These are phyloP conservation scores for Calyptomena viridis DNA, from an alignment of 2,113 vertebrate genomes.

Conservation along the genomic window DNA sequence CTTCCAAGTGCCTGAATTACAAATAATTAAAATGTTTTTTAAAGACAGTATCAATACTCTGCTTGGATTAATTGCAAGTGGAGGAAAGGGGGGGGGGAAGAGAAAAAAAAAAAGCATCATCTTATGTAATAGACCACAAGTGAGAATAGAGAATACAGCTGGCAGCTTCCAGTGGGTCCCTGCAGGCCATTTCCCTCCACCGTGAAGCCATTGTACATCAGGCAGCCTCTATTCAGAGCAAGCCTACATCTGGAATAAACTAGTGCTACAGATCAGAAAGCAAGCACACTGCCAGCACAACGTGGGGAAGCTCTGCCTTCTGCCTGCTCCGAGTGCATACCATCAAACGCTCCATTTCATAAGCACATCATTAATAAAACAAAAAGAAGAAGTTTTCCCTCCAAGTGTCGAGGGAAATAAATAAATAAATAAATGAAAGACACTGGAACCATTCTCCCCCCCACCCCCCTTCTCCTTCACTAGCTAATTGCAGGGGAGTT, in stretches of 20 bases:
- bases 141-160: not conserved
- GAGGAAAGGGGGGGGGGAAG: too few relatives aligned
- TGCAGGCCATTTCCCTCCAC: not conserved
- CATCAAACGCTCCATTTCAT: constrained; percentile 48
- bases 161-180: constrained; percentile 6
- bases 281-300: not conserved
- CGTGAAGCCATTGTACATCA: not conserved
- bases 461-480: not conserved
- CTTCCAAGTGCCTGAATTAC: constrained; percentile 14
- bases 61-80: not conserved
- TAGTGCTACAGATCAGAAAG: not conserved
- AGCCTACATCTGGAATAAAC: constrained; percentile 56
- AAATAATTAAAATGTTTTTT: constrained; percentile 32
- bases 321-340: not conserved
- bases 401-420: not conserved
- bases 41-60: constrained; percentile 20
- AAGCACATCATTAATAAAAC: constrained; percentile 63
- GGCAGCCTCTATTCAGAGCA: not conserved
- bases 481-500: constrained; percentile 40
- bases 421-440: not conserved
- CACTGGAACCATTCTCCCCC: not conserved
- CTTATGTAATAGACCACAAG: constrained; percentile 17
- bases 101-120: not conserved
- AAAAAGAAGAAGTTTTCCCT: constrained; percentile 2
- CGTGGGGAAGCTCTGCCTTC: constrained; percentile 12